Evolutionary conservation across 2,113 vertebrate genomes (phyloP), one percentile per base, ranked within the genome.

Genomic region (Cephalopterus ornatus): DNA sequence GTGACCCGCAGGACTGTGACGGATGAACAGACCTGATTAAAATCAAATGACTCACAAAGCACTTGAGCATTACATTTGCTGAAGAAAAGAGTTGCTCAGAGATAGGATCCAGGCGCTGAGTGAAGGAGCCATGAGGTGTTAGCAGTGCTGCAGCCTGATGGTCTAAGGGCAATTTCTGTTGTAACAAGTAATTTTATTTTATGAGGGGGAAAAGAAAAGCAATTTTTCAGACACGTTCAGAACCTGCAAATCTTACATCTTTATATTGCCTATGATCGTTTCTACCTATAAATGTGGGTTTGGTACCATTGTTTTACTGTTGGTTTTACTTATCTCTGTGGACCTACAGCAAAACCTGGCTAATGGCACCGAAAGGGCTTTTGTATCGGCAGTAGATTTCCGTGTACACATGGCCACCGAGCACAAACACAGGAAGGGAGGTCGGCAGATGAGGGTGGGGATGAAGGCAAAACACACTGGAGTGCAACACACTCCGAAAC

Each of bases 201-300:
- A 52, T 1, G 15, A 3, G 0, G 4, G 0, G 0, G 5, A 19
- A 20, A 2, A 7, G 22, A 24, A 33, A 14, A 1, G 16, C 18
- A 65, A 30, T 27, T 71, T 88, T 89, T 47, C 66, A 85, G 56
- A 24, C 3, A 7, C 0, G 0, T 39, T 87, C 37, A 66, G 28
- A 22, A 61, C 28, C 58, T 53, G 41, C 22, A 71, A 83, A 86
- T 59, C 41, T 80, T 61, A 2, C 7, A 32, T 63, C 70, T 87
- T 67, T 41, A 32, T 53, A 33, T n/a, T 50, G 35, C 35, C 19
- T 59, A 18, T 10, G 17, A 42, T 5, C 0, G 0, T 62, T 62
- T 74, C 46, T 83, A 37, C 32, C 22, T n/a, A 32, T 52, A 66
- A 73, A 70, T 8, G 24, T 9, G 12, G 21, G 7, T 33, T 78